Base-by-base conservation (phyloP, 2,113 vertebrate species). In the Albula glossodonta region DNA sequence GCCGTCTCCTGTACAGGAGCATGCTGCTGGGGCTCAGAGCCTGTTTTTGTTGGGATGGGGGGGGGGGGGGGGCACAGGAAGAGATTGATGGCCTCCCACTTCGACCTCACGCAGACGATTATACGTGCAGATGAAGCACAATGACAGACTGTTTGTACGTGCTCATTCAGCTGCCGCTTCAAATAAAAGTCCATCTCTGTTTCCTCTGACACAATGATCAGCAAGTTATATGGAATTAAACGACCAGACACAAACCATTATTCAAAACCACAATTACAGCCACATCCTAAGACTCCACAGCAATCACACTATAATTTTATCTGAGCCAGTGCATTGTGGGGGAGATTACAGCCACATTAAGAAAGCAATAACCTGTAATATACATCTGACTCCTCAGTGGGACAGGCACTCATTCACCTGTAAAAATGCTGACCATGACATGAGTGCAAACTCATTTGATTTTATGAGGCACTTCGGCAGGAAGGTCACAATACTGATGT, bases 1-100 rank as follows among this genome's bases (percentile, higher is more conserved):
- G 90, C 25, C 0, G 94, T 91, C 78, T 96, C 94, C 89, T 93
- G 93, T 70, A 93, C 90, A 0, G 89, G 89, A 13, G 88, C 63
- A 84, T 83, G 86, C 57, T 89, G 87, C 9, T 92, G 89, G 8
- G 91, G 91, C 81, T 87, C 91, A 0, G 81, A 89, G 31, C 87
- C 94, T 95, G 85, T 5, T 56, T 41, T 41, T 41, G 31, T 41
- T 41, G 31, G 31, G 25, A 41, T n/a, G 4, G 22, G 57, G 79
- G 11, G 48, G 19, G 31, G 49, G 15, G 60, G 60, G 63, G 41
- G n/a, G 48, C 53, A 56, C 63, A 50, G 49, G 51, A 50, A 22
- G 3, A 51, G 11, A 41, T 41, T 41, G 31, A 41, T 41, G 31
- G 31, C 31, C 31, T 41, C 31, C 31, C 31, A 41, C 31, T 41